Percentiles rank a stretch among this genome's conserved stretches.
Conservation (phyloP, 2,797 vertebrate species). For the Pelochelys cantorii region DNA sequence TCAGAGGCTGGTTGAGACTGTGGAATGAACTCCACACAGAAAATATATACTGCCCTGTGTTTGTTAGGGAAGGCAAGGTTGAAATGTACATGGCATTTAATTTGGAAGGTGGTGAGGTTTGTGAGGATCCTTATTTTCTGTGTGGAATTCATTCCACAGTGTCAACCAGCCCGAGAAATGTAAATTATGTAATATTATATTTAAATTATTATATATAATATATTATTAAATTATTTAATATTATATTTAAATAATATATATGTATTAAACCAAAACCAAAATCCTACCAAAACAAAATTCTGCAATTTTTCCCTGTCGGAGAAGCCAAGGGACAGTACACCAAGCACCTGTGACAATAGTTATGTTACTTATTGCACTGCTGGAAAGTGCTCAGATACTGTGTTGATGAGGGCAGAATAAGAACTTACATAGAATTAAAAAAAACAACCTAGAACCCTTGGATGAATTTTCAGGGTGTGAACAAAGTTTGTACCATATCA, state of each 20-base stretch:
- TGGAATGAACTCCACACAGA: not conserved
- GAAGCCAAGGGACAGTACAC: not conserved
- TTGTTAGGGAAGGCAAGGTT: too few relatives aligned
- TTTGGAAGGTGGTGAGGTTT: too few relatives aligned
- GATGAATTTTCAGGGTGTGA: not conserved
- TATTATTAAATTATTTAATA: too few relatives aligned
- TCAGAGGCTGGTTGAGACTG: not conserved
- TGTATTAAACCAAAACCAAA: not conserved
- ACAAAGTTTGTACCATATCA: not conserved
- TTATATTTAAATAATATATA: too few relatives aligned
- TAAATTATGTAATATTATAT: not conserved
- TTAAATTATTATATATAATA: too few relatives aligned
- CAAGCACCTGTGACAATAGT: not conserved
- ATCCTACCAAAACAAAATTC: not conserved
- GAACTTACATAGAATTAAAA: not conserved
- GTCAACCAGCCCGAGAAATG: not conserved
- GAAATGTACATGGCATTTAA: too few relatives aligned
- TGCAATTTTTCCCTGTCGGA: not conserved
- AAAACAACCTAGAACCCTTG: not conserved
- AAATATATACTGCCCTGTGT: not conserved
- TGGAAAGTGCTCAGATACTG: not conserved
- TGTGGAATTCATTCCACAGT: not conserved
- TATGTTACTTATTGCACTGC: not conserved
- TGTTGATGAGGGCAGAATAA: not conserved
- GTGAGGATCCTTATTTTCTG: not conserved